phyloP scores from a whole-genome alignment of 2,797 vertebrate genomes.

The Euthynnus affinis region DNA sequence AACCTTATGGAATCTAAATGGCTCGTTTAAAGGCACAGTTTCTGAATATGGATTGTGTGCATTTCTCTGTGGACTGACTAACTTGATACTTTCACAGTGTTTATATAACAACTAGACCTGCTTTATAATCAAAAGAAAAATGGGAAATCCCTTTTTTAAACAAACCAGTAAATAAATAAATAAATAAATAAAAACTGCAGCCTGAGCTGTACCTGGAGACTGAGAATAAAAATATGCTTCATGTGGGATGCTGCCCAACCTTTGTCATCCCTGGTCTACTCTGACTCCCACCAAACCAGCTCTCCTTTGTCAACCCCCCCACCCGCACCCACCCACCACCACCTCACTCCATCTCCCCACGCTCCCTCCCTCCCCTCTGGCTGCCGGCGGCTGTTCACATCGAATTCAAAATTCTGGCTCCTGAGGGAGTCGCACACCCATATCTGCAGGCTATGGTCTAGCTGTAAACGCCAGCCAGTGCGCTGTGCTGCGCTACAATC shows the following conservation, averaged over 20 bases:
- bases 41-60: too few relatives aligned
- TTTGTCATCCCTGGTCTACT: conserved; percentile 50
- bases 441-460: conserved; percentile 61
- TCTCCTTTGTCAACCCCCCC: conserved; percentile 36
- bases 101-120: too few relatives aligned
- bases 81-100: too few relatives aligned
- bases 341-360: not conserved
- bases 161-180: conserved; percentile 16
- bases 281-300: conserved; percentile 33
- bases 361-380: conserved; percentile 7
- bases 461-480: conserved; percentile 25
- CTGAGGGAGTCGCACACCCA: conserved; percentile 49
- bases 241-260: conserved; percentile 35
- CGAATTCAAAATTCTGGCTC: conserved; percentile 63
- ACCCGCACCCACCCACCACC: conserved; percentile 17
- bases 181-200: conserved; percentile 24
- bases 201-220: conserved; percentile 36
- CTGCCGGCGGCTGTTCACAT: conserved; percentile 60
- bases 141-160: not conserved
- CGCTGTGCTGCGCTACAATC: conserved; percentile 36
- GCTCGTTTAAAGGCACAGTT: too few relatives aligned
- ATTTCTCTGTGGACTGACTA: too few relatives aligned
- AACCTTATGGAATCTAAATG: too few relatives aligned
- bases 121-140: too few relatives aligned
- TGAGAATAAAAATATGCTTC: conserved; percentile 48